Evolutionary conservation across 2,888 invertebrate species (phyloP).

Genomic region (Apocheima hispidaria): DNA sequence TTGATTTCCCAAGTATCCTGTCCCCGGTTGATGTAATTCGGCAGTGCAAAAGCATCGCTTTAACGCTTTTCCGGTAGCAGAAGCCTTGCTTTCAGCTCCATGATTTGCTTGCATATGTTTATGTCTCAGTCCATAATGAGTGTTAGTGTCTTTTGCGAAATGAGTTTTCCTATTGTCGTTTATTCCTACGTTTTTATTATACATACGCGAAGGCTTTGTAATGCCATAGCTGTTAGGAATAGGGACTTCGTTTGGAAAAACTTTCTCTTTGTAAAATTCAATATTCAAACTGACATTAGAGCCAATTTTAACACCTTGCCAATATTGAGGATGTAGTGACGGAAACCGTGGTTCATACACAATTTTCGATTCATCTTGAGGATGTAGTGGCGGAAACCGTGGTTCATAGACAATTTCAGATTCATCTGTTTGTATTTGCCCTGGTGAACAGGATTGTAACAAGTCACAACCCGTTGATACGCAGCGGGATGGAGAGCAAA

Average conservation of each 20-base stretch:
- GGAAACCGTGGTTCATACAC: not conserved
- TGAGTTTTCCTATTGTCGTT: not conserved
- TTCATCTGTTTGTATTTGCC: not conserved
- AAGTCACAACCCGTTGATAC: not conserved
- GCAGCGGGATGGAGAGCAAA: not conserved
- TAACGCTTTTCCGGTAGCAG: slow-evolving; percentile 20
- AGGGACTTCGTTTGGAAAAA: not conserved
- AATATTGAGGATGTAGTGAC: not conserved
- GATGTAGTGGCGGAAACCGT: not conserved
- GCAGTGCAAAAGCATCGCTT: slow-evolving; percentile 35
- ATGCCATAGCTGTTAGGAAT: not conserved
- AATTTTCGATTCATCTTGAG: not conserved
- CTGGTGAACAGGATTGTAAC: not conserved
- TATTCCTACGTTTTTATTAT: not conserved
- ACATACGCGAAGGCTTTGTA: not conserved
- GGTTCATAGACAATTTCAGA: not conserved
- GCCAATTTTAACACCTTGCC: slow-evolving; percentile 36
- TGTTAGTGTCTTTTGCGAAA: not conserved
- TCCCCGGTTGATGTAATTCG: not conserved
- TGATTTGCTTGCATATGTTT: slow-evolving; percentile 15
- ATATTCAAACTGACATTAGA: slow-evolving; percentile 54
- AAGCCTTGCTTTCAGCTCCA: slow-evolving; percentile 14
- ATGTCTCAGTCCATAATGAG: not conserved
- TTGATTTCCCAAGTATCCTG: not conserved
- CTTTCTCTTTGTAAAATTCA: slow-evolving; percentile 49